phyloP scores from a whole-genome alignment of 2,113 vertebrate species.

The Gambusia affinis region DNA sequence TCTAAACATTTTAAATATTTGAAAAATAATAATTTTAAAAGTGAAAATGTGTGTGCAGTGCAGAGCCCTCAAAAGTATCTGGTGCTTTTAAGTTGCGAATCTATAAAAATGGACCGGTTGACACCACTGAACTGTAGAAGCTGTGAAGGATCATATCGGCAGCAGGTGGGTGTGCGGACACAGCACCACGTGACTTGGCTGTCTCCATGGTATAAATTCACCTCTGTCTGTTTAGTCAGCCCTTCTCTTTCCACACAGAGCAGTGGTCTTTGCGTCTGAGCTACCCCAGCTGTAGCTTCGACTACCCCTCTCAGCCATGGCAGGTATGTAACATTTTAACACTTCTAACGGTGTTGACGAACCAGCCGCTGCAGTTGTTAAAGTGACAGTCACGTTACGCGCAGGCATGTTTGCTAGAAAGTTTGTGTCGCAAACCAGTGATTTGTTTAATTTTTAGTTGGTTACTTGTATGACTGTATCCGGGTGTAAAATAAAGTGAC shows the following conservation, averaged over 20 bases:
- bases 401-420: neutral
- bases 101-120: neutral
- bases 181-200: slow-evolving; percentile 64
- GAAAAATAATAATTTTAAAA: neutral
- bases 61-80: neutral
- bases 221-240: slow-evolving; percentile 34
- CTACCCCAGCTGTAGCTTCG: slow-evolving; percentile 54
- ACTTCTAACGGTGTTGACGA: no score
- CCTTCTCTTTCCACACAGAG: slow-evolving; percentile 41
- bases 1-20: no score
- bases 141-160: slow-evolving; percentile 22
- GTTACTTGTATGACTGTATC: neutral
- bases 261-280: slow-evolving; percentile 25
- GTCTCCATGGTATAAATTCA: slow-evolving; percentile 68
- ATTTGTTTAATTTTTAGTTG: neutral
- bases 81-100: neutral
- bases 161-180: slow-evolving; percentile 65
- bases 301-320: slow-evolving; percentile 62
- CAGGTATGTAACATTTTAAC: slow-evolving; percentile 63
- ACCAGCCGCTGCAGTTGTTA: neutral
- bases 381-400: neutral
- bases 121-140: neutral
- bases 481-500: no score
- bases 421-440: neutral
- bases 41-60: neutral